These are phyloP conservation scores for Champsocephalus gunnari DNA, from an alignment of 2,797 vertebrate species.

Conservation along the genomic window DNA sequence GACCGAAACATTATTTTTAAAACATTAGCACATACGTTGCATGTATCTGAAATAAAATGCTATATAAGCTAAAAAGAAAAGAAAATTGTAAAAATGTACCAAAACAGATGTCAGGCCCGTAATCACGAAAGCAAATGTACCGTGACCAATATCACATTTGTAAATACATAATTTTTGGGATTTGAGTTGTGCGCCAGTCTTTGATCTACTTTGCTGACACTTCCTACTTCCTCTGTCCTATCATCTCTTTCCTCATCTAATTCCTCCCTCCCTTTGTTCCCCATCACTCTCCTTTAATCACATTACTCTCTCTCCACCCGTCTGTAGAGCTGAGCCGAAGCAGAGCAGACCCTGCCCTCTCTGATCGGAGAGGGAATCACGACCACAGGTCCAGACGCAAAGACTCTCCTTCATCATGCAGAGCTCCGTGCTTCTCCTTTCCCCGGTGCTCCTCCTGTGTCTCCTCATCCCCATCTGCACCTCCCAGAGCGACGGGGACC, in stretches of 20 bases:
- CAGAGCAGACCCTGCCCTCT: constrained; percentile 48
- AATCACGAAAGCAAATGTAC: too few species aligned
- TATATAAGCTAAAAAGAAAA: too few species aligned
- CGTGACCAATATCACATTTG: neutral
- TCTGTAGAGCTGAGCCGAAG: constrained; percentile 67
- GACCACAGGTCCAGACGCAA: constrained; percentile 34
- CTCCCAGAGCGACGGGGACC: constrained; percentile 80
- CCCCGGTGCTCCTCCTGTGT: constrained; percentile 54
- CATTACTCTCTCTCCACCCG: constrained; percentile 42
- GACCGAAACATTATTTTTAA: neutral
- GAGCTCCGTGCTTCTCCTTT: constrained; percentile 61
- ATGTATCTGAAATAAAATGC: neutral
- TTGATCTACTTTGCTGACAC: constrained; percentile 19
- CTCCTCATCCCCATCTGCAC: constrained; percentile 66
- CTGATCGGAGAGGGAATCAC: constrained; percentile 40
- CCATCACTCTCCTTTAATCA: constrained; percentile 48
- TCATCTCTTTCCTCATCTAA: constrained; percentile 30
- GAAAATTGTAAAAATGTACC: too few species aligned
- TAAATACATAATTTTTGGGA: neutral
- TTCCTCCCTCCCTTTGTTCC: constrained; percentile 46
- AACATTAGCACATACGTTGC: too few species aligned
- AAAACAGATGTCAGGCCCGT: too few species aligned
- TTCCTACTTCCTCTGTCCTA: constrained; percentile 22
- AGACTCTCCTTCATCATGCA: constrained; percentile 67
- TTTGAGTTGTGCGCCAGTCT: neutral